Base-by-base conservation (phyloP, 2,113 vertebrate genomes). In the Empidonax traillii region DNA sequence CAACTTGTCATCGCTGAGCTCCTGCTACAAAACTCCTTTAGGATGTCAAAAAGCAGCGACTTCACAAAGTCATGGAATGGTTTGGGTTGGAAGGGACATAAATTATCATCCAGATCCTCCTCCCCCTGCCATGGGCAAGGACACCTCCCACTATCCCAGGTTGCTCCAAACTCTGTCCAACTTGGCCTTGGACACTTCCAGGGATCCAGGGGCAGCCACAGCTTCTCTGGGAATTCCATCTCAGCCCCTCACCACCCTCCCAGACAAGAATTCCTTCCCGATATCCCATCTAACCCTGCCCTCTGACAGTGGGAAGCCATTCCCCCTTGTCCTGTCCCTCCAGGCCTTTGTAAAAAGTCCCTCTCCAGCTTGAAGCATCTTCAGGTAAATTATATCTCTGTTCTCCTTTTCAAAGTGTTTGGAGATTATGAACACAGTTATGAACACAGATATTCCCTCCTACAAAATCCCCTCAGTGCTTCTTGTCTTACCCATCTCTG, bases 11-110 rank as follows among this genome's bases (percentile, higher is more conserved):
- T 5, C 1, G 3, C 19, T 21, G 55, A 20, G 28, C 28, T 35
- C 1, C 33, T 24, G 14, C 18, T 23, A 0, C 7, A 2, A 2
- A 13, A 35, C 7, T 16, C 12, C 22, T 39, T 3, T 14, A 10
- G 49, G 8, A 2, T 8, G 8, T 39, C 27, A 3, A 17, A 30
- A 25, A n/a, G 37, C 25, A 35, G 39, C 9, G 9, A 1, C 41
- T 31, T 20, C 37, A 25, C 59, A 20, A 31, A 43, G 39, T 41
- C 12, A 2, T 21, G 37, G 27, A 30, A 30, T 41, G 27, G 12
- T 41, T 30, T 30, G 61, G 61, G 11, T 20, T 41, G 61, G 61
- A 13, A 41, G 39, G 37, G 37, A 19, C 17, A 4, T 20, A 12
- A 41, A 30, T 12, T 8, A 19, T 13, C 18, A 30, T 6, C 61